Conservation (phyloP, 1,140 invertebrate species). For the Drosophila santomea region DNA sequence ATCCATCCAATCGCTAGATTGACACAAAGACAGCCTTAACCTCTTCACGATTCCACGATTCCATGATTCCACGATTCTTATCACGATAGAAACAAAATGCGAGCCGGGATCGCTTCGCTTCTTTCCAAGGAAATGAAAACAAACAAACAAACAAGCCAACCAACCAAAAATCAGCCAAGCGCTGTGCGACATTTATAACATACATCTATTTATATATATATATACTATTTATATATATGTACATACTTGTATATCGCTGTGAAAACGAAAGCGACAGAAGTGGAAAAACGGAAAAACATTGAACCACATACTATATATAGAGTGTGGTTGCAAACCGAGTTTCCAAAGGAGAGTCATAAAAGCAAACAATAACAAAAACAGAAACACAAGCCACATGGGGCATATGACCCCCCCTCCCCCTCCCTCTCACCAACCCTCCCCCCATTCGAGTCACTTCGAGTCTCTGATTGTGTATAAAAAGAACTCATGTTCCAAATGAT, state of each 20-base stretch:
- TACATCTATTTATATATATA: background rate
- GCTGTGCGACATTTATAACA: slow-evolving; percentile 15
- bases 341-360: slow-evolving; percentile 34
- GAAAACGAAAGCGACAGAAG: slow-evolving; percentile 33
- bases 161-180: slow-evolving; percentile 17
- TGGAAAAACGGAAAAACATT: slow-evolving; percentile 63
- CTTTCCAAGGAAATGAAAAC: slow-evolving; percentile 15
- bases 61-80: background rate
- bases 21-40: slow-evolving; percentile 9
- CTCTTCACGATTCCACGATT: slow-evolving; percentile 1
- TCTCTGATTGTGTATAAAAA: slow-evolving; percentile 45
- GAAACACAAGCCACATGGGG: slow-evolving; percentile 30
- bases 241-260: slow-evolving; percentile 12
- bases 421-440: background rate
- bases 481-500: slow-evolving; percentile 76
- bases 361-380: slow-evolving; percentile 43
- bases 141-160: background rate
- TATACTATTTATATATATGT: too few relatives aligned
- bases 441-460: slow-evolving; percentile 2
- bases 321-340: slow-evolving; percentile 35
- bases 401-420: slow-evolving; percentile 5
- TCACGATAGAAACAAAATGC: background rate
- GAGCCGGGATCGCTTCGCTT: slow-evolving; percentile 2
- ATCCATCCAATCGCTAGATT: background rate
- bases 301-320: slow-evolving; percentile 59